Evolutionary conservation across 2,888 invertebrate species (phyloP).

Genomic region (Agelastica alni): DNA sequence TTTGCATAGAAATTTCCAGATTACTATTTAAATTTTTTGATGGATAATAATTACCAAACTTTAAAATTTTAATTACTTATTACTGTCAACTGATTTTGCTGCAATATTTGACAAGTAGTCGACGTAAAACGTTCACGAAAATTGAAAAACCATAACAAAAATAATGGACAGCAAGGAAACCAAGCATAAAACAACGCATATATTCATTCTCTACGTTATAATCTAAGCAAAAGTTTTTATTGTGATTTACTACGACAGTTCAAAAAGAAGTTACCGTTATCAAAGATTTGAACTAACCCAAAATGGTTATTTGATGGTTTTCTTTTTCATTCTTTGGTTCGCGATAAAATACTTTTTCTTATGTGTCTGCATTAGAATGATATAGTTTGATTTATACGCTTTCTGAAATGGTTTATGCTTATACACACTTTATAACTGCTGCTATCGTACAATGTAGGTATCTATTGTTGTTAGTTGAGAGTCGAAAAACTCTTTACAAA

Average conservation of each 20-base stretch:
- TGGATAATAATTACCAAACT: no score
- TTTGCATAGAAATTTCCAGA: no score
- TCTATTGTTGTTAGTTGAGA: constrained; percentile 1
- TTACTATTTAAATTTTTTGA: no score
- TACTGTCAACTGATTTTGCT: no score
- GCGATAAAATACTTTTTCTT: constrained; percentile 48
- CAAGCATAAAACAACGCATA: constrained; percentile 1
- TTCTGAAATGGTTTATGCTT: constrained; percentile 14
- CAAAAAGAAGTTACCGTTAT: constrained; percentile 53
- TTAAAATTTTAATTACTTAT: no score
- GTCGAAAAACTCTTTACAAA: constrained; percentile 1
- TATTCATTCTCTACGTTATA: constrained; percentile 8
- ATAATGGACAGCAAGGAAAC: background rate
- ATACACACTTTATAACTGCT: constrained; percentile 9
- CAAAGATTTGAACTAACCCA: constrained; percentile 46
- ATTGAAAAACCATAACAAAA: no score
- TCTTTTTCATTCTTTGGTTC: constrained; percentile 45
- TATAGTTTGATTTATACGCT: constrained; percentile 46
- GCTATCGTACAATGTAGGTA: constrained; percentile 7
- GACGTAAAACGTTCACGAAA: no score
- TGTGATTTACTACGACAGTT: constrained; percentile 51
- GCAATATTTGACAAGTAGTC: no score
- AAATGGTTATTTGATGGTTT: constrained; percentile 53
- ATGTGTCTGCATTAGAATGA: constrained; percentile 50
- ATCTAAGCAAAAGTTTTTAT: constrained; percentile 13